Conservation (phyloP, 1,140 invertebrate species). For the Pteromalus puparum region DNA sequence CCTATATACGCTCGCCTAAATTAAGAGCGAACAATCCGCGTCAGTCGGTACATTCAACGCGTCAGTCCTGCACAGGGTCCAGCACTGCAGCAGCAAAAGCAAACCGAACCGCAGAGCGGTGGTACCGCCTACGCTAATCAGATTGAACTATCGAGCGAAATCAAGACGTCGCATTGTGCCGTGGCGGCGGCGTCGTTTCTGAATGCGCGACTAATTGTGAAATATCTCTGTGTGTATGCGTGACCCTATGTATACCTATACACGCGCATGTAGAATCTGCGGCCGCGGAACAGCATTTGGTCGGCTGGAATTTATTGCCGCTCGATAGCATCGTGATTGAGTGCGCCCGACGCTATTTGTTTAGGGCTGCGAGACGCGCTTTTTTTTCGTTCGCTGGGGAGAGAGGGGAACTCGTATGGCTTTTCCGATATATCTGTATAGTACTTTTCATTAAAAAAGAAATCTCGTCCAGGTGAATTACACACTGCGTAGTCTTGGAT, state of each 20-base stretch:
- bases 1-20: too few species aligned
- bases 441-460: not conserved
- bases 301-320: slow-evolving; percentile 43
- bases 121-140: slow-evolving; percentile 29
- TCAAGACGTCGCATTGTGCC: slow-evolving; percentile 12
- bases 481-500: too few species aligned
- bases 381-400: slow-evolving; percentile 7
- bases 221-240: slow-evolving; percentile 28
- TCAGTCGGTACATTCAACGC: too few species aligned
- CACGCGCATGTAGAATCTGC: not conserved
- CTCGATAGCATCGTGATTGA: slow-evolving; percentile 51
- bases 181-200: not conserved
- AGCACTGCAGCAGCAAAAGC: too few species aligned
- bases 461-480: not conserved
- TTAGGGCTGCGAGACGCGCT: slow-evolving; percentile 40
- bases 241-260: not conserved
- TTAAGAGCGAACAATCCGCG: too few species aligned
- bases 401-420: not conserved
- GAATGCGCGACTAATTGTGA: slow-evolving; percentile 58
- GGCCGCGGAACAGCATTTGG: slow-evolving; percentile 8
- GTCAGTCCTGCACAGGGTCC: too few species aligned
- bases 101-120: too few species aligned
- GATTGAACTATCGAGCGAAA: slow-evolving; percentile 43
- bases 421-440: not conserved
- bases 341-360: slow-evolving; percentile 35